These are phyloP conservation scores for Podabrus alpinus DNA, from an alignment of 2,888 invertebrate species.

Conservation along the genomic window DNA sequence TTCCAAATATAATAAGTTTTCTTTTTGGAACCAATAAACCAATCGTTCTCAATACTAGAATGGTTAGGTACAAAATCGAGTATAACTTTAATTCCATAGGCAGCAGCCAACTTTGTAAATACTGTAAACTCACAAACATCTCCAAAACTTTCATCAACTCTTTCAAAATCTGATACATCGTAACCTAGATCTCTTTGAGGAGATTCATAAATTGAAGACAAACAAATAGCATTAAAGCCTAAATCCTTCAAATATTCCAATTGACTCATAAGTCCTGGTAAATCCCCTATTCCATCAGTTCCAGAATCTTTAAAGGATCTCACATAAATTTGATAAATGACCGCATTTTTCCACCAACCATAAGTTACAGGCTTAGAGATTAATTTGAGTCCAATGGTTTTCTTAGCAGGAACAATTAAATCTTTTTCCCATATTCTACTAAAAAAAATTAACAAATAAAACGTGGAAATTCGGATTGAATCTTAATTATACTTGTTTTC, in stretches of 20 bases:
- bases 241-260: conserved; percentile 56
- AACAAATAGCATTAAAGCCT: conserved; percentile 77
- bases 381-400: background rate
- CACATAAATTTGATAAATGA: conserved; percentile 86
- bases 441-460: background rate
- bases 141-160: conserved; percentile 75
- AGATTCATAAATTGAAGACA: conserved; percentile 82
- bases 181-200: conserved; percentile 89
- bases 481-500: no score
- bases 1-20: conserved; percentile 80
- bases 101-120: conserved; percentile 62
- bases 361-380: background rate
- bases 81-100: conserved; percentile 58
- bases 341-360: conserved; percentile 84
- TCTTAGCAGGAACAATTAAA: background rate
- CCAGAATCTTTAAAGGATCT: conserved; percentile 77
- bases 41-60: conserved; percentile 76
- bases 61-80: conserved; percentile 63
- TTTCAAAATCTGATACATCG: conserved; percentile 78
- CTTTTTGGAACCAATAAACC: conserved; percentile 75
- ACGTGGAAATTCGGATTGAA: background rate
- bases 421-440: background rate
- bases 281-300: conserved; percentile 81
- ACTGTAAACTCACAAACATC: conserved; percentile 71
- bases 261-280: conserved; percentile 65